Evolutionary conservation across 2,113 vertebrate species (phyloP).

Genomic region (Ailuropoda melanoleuca): DNA sequence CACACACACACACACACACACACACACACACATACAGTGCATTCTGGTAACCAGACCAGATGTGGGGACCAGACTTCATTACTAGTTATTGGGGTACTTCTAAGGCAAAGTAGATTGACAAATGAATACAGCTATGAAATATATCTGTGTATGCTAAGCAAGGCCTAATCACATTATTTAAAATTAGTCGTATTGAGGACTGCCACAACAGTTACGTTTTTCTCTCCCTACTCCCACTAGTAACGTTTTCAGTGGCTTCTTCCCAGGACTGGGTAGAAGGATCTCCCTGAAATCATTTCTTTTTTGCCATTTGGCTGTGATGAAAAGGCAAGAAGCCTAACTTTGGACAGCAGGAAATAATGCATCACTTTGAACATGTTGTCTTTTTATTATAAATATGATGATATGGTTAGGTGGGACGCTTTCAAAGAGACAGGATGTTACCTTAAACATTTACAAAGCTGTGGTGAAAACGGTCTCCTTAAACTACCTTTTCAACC

Average conservation of each 20-base stretch:
- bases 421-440: conserved; percentile 72
- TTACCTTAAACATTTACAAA: conserved; percentile 80
- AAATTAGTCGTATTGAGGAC: neutral
- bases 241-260: neutral
- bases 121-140: neutral
- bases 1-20: neutral
- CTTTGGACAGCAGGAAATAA: conserved; percentile 74
- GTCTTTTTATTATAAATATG: conserved; percentile 79
- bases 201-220: neutral
- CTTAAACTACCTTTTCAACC: conserved; percentile 83
- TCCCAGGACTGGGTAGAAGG: neutral
- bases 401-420: conserved; percentile 73
- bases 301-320: conserved; percentile 13
- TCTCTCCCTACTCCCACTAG: neutral
- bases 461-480: conserved; percentile 82
- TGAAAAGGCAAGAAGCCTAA: conserved; percentile 47
- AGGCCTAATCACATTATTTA: neutral
- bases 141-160: neutral
- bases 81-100: neutral
- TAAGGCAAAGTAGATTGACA: neutral
- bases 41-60: neutral
- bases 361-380: conserved; percentile 69
- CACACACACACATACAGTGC: neutral
- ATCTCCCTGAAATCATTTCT: neutral
- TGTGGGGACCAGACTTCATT: neutral